Evolutionary conservation across 2,113 vertebrate genomes (phyloP), one percentile per base, ranked within the genome.

Genomic region (Hystrix brachyura): DNA sequence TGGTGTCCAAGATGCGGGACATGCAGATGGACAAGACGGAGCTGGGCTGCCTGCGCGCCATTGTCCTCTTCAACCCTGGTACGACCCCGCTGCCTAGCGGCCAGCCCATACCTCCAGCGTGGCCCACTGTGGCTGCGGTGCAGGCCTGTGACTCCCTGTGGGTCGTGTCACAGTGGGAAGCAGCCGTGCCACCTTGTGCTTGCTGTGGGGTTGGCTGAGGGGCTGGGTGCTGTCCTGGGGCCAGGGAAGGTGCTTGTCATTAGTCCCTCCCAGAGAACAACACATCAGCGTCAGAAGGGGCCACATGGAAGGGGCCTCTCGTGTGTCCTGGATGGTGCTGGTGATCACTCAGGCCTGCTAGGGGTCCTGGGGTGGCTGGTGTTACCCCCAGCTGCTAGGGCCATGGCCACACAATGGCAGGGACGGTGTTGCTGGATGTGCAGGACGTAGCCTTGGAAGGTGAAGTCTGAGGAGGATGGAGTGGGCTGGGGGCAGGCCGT

Each of bases 21-120:
- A 99, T 99, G 99, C 99, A 99, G 98, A 99, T 99, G 99, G 99
- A 99, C 98, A 99, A 99, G 99, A 99, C 99, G 0, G 99, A 99
- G 98, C 99, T 99, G 97, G 99, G 99, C 96, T 99, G 99, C 98
- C 99, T 99, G 97, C 99, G 99, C 69, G 99, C 99, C 51, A 99
- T 99, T 0, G 99, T 99, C 80, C 99, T 99, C 96, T 99, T 99
- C 98, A 99, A 99, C 98, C 99, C 99, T 2, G 99, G 99, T 99
- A 94, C 0, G 23, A 32, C 97, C 91, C 94, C 23, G 78, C 82
- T 0, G 27, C 65, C 59, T 29, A 34, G 43, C 7, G 7, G 62
- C 60, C 15, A 8, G 8, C 38, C 2, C 80, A 14, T 29, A 1
- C 34, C 67, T n/a, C 67, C 67, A 6, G 6, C 19, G 67, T n/a